These are phyloP conservation scores for Amphipoea lucens DNA, from an alignment of 2,888 invertebrate species.

Conservation along the genomic window DNA sequence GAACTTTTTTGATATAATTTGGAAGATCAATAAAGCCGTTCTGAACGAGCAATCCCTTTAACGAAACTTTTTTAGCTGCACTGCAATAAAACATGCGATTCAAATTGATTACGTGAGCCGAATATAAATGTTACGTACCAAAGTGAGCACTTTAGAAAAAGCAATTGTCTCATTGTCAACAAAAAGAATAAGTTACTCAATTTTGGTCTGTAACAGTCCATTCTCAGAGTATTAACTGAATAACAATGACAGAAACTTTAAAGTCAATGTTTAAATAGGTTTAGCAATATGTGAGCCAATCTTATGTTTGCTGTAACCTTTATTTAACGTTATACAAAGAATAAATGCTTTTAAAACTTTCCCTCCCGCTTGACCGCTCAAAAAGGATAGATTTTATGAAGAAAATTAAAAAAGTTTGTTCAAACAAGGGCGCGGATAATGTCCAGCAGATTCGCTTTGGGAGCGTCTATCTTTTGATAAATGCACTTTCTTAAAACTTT, in stretches of 20 bases:
- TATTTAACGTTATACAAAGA: constrained; percentile 59
- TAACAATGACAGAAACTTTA: constrained; percentile 54
- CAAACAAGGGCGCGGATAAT: constrained; percentile 76
- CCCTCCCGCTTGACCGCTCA: constrained; percentile 75
- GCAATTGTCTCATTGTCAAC: constrained; percentile 47
- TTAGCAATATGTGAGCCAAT: constrained; percentile 52
- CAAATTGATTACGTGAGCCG: constrained; percentile 50
- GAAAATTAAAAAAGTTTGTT: constrained; percentile 84
- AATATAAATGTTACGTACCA: constrained; percentile 38
- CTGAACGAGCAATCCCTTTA: background rate
- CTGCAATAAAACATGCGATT: constrained; percentile 25
- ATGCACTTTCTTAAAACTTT: constrained; percentile 57
- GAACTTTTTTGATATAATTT: background rate
- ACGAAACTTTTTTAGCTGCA: background rate
- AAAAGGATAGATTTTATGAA: constrained; percentile 76
- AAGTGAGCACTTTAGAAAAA: constrained; percentile 27
- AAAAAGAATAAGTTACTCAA: constrained; percentile 43
- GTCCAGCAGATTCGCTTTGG: constrained; percentile 65
- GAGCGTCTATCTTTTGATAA: constrained; percentile 54
- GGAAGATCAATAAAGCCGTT: background rate
- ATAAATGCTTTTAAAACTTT: constrained; percentile 78
- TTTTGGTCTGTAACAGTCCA: constrained; percentile 27
- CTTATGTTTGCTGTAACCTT: constrained; percentile 53
- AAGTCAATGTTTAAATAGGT: constrained; percentile 61
- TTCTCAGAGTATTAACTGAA: constrained; percentile 43